These are phyloP conservation scores for Cephus nigrinus DNA, from an alignment of 2,888 invertebrate genomes.

Conservation along the genomic window DNA sequence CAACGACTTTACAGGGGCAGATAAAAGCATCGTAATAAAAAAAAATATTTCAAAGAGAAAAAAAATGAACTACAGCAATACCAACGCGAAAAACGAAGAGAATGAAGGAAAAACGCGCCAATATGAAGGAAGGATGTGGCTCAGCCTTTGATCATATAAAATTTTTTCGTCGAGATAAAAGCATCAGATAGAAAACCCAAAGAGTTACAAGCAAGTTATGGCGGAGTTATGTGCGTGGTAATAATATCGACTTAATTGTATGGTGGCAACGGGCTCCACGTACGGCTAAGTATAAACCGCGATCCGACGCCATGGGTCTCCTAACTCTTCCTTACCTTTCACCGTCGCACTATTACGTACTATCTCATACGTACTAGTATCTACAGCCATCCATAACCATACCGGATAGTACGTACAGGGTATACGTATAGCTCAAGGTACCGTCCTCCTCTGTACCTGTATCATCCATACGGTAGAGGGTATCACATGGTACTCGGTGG, in stretches of 20 bases:
- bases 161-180: conserved; percentile 23
- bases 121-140: not conserved
- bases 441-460: not conserved
- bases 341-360: not conserved
- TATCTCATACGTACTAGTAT: not conserved
- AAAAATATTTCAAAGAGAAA: not conserved
- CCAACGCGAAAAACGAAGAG: not conserved
- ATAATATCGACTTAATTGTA: conserved; percentile 54
- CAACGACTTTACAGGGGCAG: not conserved
- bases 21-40: not conserved
- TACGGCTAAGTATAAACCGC: not conserved
- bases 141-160: conserved; percentile 25
- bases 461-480: conserved; percentile 19
- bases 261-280: conserved; percentile 26
- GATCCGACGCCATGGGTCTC: not conserved
- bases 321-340: not conserved
- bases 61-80: not conserved
- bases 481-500: not conserved
- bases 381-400: not conserved
- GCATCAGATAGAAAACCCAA: conserved; percentile 16
- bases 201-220: conserved; percentile 38
- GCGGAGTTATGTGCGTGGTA: conserved; percentile 41
- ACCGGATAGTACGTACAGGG: not conserved
- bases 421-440: not conserved
- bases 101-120: conserved; percentile 2